Conservation (phyloP, 2,888 invertebrate genomes). For the Drosophila longiperda region DNA sequence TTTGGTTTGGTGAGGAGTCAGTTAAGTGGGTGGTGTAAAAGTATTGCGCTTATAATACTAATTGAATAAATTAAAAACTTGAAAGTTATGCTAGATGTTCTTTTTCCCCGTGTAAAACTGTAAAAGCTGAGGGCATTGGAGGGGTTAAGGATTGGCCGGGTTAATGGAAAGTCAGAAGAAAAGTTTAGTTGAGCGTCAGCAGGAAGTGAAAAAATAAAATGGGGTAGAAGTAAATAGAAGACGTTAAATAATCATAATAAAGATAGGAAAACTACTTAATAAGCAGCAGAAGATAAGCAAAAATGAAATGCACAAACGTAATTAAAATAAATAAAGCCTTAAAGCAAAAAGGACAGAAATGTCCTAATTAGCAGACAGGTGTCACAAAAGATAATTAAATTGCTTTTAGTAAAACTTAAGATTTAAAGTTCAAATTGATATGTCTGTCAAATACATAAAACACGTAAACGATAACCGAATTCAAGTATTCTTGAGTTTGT, state of each 20-base stretch:
- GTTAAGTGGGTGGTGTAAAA: slow-evolving; percentile 30
- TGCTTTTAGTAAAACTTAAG: not conserved
- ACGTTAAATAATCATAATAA: slow-evolving; percentile 6
- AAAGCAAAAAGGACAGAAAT: not conserved
- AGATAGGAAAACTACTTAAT: slow-evolving; percentile 10
- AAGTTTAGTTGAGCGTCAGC: not conserved
- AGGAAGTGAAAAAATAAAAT: not conserved
- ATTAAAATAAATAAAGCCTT: slow-evolving; percentile 18
- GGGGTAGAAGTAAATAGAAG: not conserved
- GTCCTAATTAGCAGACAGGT: not conserved
- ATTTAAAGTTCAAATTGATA: not conserved
- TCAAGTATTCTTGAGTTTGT: not conserved
- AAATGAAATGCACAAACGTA: slow-evolving; percentile 2
- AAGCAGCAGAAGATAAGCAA: not conserved
- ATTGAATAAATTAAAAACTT: slow-evolving; percentile 76
- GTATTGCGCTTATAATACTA: slow-evolving; percentile 62
- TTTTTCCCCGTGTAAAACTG: slow-evolving; percentile 3
- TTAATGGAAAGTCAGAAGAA: slow-evolving; percentile 13
- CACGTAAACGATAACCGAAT: not conserved
- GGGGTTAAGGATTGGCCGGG: not conserved
- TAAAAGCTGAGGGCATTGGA: not conserved
- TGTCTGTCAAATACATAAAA: not conserved
- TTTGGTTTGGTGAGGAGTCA: not conserved
- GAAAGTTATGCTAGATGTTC: slow-evolving; percentile 31
- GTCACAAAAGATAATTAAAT: not conserved